Evolutionary conservation across 2,113 vertebrate species (phyloP).

Genomic region (Leptosomus discolor): DNA sequence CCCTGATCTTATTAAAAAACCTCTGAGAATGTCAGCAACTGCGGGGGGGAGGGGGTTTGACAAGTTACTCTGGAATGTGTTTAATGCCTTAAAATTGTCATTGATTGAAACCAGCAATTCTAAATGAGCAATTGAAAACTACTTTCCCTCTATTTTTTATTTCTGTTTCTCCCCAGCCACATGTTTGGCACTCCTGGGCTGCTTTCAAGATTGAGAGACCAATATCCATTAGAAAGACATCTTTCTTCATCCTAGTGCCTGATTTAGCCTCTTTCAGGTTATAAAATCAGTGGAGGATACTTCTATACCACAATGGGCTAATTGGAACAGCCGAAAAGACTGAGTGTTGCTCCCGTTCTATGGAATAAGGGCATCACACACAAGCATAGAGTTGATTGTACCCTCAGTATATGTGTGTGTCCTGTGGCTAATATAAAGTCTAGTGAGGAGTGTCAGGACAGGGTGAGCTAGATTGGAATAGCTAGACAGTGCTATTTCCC

Average conservation of each 20-base stretch:
- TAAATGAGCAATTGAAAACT: conserved; percentile 71
- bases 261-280: background rate
- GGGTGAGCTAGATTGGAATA: background rate
- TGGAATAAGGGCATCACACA: background rate
- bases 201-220: background rate
- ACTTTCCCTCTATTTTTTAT: conserved; percentile 48
- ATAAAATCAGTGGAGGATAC: background rate
- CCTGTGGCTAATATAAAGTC: background rate
- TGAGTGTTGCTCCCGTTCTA: background rate
- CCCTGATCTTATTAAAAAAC: conserved; percentile 73
- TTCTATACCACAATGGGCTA: background rate
- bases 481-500: background rate
- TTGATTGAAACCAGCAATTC: conserved; percentile 76
- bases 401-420: background rate
- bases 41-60: background rate
- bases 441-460: background rate
- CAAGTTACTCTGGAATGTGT: conserved; percentile 63
- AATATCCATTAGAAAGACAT: background rate
- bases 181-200: conserved; percentile 16
- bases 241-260: background rate
- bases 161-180: conserved; percentile 21
- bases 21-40: conserved; percentile 66
- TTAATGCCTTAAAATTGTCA: conserved; percentile 76
- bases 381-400: background rate
- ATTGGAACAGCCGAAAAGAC: background rate